phyloP scores from a whole-genome alignment of 2,888 invertebrate genomes.

The Pollenia labialis region DNA sequence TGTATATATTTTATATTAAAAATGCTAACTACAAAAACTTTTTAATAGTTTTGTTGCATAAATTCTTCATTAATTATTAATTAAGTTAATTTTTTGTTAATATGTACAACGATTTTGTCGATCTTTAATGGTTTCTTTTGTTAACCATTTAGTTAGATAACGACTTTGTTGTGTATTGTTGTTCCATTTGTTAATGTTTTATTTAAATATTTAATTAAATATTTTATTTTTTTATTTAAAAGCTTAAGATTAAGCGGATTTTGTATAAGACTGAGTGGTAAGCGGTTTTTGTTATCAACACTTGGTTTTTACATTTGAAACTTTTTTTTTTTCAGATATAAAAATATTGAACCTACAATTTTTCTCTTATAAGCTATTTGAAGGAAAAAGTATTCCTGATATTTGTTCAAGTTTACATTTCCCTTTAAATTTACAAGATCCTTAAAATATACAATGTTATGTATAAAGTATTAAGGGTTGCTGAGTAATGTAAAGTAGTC shows the following conservation, averaged over 20 bases:
- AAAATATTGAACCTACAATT: too few species aligned
- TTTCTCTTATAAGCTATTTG: too few species aligned
- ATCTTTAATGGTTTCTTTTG: background rate
- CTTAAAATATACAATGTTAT: too few species aligned
- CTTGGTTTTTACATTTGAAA: too few species aligned
- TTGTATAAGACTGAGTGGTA: background rate
- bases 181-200: slow-evolving; percentile 1
- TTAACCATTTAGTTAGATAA: background rate
- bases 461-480: too few species aligned
- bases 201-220: slow-evolving; percentile 6
- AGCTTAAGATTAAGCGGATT: background rate
- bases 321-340: too few species aligned
- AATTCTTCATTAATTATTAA: slow-evolving; percentile 19
- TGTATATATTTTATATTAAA: background rate
- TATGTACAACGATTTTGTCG: background rate
- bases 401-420: too few species aligned
- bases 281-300: too few species aligned
- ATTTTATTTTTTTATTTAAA: background rate
- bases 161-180: background rate
- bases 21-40: background rate
- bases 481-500: too few species aligned
- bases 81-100: background rate
- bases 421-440: too few species aligned
- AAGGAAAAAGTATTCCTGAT: too few species aligned
- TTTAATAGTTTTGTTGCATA: slow-evolving; percentile 6